phyloP scores from a whole-genome alignment of 2,888 invertebrate species.

The Macaria notata region DNA sequence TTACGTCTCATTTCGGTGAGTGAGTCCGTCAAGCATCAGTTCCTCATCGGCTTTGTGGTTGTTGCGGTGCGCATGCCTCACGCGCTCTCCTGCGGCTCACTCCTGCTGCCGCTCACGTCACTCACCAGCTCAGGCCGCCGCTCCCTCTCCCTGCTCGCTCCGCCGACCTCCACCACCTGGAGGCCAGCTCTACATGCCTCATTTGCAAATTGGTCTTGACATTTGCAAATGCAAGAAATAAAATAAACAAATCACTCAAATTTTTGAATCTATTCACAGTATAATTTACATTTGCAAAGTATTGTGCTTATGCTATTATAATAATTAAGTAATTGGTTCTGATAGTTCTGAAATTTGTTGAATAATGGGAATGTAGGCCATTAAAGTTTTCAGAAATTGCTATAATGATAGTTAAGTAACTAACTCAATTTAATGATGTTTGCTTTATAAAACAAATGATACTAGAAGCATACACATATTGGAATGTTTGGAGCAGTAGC shows the following conservation, averaged over 20 bases:
- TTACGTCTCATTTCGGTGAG: conserved; percentile 82
- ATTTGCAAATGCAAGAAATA: conserved; percentile 16
- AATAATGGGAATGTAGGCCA: no score
- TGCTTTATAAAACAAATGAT: no score
- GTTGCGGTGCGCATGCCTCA: conserved; percentile 74
- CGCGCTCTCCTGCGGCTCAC: conserved; percentile 57
- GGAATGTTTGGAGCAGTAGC: background rate
- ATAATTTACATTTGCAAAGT: conserved; percentile 3
- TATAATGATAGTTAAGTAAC: no score
- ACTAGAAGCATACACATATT: no score
- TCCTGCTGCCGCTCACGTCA: conserved; percentile 44
- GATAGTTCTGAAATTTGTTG: no score
- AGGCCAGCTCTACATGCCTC: conserved; percentile 25
- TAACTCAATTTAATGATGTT: no score
- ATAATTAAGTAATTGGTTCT: conserved; percentile 4
- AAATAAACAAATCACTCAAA: background rate
- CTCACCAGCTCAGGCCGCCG: background rate
- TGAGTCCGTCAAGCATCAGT: conserved; percentile 71
- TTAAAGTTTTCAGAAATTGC: no score
- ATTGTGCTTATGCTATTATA: conserved; percentile 4
- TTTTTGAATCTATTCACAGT: no score
- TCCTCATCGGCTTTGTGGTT: conserved; percentile 79
- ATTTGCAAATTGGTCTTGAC: conserved; percentile 22
- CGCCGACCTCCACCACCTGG: background rate
- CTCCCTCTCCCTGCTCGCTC: conserved; percentile 6